Evolutionary conservation across 2,888 invertebrate species (phyloP).

Genomic region (Ophion ventricosus): DNA sequence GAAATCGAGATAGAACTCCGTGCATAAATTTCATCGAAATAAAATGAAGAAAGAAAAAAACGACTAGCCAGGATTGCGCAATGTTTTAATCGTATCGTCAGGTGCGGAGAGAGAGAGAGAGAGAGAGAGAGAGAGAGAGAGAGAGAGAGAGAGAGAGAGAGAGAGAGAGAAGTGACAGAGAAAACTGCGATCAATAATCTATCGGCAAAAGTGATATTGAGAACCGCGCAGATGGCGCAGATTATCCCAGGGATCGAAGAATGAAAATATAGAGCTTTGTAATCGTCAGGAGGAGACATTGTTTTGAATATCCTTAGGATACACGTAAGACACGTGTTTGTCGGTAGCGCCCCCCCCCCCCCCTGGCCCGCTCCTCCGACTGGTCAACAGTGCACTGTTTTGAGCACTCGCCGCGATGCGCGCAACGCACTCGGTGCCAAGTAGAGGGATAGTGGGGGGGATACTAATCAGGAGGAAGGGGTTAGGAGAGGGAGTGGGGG

Average conservation of each 20-base stretch:
- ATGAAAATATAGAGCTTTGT: neutral
- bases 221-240: slow-evolving; percentile 61
- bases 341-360: neutral
- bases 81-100: too few species aligned
- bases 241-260: slow-evolving; percentile 25
- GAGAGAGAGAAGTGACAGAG: neutral
- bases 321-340: neutral
- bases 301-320: neutral
- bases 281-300: neutral
- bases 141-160: too few species aligned
- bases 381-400: neutral
- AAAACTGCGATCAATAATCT: slow-evolving; percentile 67
- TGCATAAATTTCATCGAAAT: too few species aligned
- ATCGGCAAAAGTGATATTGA: slow-evolving; percentile 65
- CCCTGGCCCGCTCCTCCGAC: neutral
- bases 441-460: neutral
- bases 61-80: too few species aligned
- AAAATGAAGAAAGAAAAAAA: neutral
- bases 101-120: too few species aligned
- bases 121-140: neutral
- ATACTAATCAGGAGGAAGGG: neutral
- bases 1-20: too few species aligned
- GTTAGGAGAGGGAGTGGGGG: neutral
- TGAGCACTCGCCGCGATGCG: neutral
- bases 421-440: neutral